Evolutionary conservation across 2,888 invertebrate species (phyloP).

Genomic region (Yponomeuta sedellus): DNA sequence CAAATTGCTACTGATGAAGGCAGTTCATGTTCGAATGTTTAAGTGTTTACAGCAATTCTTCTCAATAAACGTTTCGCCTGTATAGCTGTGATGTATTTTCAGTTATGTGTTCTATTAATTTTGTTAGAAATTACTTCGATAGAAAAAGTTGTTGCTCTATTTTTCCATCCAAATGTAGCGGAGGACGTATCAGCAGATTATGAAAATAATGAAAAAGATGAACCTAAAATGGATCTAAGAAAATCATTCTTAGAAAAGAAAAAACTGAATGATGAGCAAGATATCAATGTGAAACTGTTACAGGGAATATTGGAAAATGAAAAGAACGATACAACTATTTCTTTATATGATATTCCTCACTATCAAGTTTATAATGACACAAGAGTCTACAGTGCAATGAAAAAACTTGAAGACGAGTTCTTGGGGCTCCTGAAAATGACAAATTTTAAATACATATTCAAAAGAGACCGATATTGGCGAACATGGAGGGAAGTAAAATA

Average conservation of each 20-base stretch:
- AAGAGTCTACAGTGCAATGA: slow-evolving; percentile 23
- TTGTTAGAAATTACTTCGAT: background rate
- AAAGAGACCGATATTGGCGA: slow-evolving; percentile 48
- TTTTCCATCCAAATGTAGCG: background rate
- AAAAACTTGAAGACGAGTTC: slow-evolving; percentile 37
- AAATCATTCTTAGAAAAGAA: slow-evolving; percentile 29
- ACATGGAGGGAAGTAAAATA: slow-evolving; percentile 45
- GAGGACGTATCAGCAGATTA: background rate
- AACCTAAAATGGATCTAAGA: slow-evolving; percentile 24
- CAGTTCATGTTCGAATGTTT: no score
- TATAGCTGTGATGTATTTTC: no score
- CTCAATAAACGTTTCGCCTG: no score
- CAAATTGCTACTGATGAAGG: no score
- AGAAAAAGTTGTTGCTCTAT: background rate
- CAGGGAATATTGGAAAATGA: slow-evolving; percentile 16
- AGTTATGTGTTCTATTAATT: background rate
- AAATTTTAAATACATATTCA: slow-evolving; percentile 42
- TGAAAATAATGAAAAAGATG: background rate
- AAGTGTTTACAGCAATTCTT: no score
- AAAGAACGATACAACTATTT: slow-evolving; percentile 27
- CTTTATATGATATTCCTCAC: slow-evolving; percentile 38
- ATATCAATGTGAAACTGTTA: background rate
- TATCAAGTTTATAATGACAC: slow-evolving; percentile 23
- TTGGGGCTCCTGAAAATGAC: slow-evolving; percentile 38
- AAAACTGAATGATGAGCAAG: slow-evolving; percentile 23